Conservation (phyloP, 2,797 vertebrate genomes). For the Petrocephalus schoutedeni region DNA sequence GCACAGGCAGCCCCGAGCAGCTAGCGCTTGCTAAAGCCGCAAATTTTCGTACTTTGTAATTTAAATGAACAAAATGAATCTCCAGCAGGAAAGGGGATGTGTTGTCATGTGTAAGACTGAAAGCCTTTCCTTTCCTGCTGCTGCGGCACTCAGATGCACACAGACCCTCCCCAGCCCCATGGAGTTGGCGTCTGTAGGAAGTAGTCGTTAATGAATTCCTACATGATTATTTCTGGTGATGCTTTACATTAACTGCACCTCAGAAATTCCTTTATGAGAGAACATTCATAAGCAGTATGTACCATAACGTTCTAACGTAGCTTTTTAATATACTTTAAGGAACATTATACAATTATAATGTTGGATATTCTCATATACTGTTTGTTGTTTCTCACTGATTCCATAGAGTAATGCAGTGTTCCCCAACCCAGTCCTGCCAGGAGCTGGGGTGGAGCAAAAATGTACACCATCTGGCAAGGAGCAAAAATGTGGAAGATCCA, state of each 20-base stretch:
- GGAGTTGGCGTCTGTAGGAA: neutral
- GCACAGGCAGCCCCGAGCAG: slow-evolving; percentile 19
- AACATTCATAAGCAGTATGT: neutral
- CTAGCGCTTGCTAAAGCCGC: slow-evolving; percentile 19
- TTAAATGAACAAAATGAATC: slow-evolving; percentile 26
- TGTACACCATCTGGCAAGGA: too few relatives aligned
- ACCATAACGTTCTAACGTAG: neutral
- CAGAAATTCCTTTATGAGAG: neutral
- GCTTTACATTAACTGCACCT: neutral
- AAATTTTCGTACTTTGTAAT: slow-evolving; percentile 27
- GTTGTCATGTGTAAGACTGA: slow-evolving; percentile 6
- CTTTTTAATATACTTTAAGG: neutral
- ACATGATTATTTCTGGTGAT: neutral
- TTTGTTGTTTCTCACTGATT: neutral
- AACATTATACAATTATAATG: neutral
- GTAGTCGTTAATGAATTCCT: neutral
- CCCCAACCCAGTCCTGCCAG: too few relatives aligned
- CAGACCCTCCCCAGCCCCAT: slow-evolving; percentile 6
- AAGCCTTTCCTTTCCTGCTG: neutral
- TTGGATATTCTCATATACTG: neutral
- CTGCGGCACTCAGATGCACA: neutral
- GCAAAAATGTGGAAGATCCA: too few relatives aligned
- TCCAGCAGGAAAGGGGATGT: neutral
- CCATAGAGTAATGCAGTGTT: neutral
- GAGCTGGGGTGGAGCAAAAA: too few relatives aligned